A percentile compares a stretch with the other conserved stretches of the same genome.
These are phyloP conservation scores for Pholis gunnellus DNA, from an alignment of 2,113 vertebrate species.

Conservation along the genomic window DNA sequence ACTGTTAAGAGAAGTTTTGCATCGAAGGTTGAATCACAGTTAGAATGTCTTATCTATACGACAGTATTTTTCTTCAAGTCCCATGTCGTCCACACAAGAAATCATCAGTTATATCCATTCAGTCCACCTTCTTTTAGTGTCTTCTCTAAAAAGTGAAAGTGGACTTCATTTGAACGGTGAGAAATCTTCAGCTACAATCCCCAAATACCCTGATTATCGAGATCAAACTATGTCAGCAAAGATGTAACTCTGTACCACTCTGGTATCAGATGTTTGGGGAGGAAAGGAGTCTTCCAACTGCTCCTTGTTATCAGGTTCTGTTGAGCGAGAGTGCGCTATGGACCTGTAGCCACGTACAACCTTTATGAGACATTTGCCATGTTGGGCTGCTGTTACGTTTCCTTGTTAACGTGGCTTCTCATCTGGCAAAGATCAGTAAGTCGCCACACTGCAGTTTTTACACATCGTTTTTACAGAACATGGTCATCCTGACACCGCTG, in stretches of 20 bases:
- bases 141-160: conserved; percentile 1
- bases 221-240: background rate
- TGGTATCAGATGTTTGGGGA: background rate
- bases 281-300: background rate
- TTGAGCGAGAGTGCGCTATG: background rate
- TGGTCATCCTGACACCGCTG: background rate
- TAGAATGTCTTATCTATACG: background rate
- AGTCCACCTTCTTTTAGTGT: background rate
- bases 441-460: background rate
- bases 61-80: background rate
- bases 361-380: background rate
- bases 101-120: background rate
- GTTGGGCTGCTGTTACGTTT: background rate
- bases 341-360: background rate
- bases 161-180: background rate
- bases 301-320: background rate
- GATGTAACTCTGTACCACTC: background rate
- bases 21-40: background rate
- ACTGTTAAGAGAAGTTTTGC: background rate
- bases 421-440: background rate
- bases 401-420: background rate
- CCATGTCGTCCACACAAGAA: background rate
- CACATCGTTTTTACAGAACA: background rate
- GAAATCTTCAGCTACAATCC: background rate
- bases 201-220: background rate